Evolutionary conservation across 2,797 vertebrate species (phyloP), one percentile per base, ranked within the genome.

Genomic region (Premnoplex brunnescens): DNA sequence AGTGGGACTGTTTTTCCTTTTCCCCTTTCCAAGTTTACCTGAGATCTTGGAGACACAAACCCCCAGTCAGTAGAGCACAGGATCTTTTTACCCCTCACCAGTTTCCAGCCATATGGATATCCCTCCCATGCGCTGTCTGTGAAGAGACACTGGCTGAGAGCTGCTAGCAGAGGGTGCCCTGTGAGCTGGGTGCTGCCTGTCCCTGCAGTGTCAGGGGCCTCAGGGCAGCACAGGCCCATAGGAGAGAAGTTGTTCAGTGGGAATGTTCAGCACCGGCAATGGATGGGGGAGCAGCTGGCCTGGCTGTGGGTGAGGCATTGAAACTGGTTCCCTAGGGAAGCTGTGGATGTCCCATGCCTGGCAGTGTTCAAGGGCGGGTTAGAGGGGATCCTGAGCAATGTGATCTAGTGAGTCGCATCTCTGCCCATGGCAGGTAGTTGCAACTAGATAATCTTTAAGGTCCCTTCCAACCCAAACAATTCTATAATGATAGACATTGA

Each of bases 151-250:
- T 18, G 36, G 6, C 22, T 19, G 7, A 26, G 48, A 34, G 43
- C 34, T 76, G 68, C 41, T 66, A 28, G 46, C n/a, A 64, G 21
- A 44, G 36, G 2, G 3, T 46, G 48, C 2, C 19, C 41, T 34
- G 67, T 43, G 48, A 37, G 17, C 28, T 22, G 49, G 5, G 0
- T 39, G 13, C 39, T 12, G 46, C 20, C 46, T 72, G 30, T 36
- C 23, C 11, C 34, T 82, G 58, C 22, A n/a, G 37, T 14, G 23
- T 49, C 14, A 44, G 17, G 27, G 10, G 3, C 6, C 39, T 78
- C 30, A 12, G 48, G 56, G 27, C 16, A 68, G 8, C 1, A 1
- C n/a, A 32, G 9, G 6, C 12, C 28, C 1, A 0, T 41, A 30
- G 51, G 8, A 0, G 1, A 63, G 48, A 39, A 36, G 27, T 22